These are phyloP conservation scores for Eulimnadia texana DNA, from an alignment of 1,140 invertebrate species.

Conservation along the genomic window DNA sequence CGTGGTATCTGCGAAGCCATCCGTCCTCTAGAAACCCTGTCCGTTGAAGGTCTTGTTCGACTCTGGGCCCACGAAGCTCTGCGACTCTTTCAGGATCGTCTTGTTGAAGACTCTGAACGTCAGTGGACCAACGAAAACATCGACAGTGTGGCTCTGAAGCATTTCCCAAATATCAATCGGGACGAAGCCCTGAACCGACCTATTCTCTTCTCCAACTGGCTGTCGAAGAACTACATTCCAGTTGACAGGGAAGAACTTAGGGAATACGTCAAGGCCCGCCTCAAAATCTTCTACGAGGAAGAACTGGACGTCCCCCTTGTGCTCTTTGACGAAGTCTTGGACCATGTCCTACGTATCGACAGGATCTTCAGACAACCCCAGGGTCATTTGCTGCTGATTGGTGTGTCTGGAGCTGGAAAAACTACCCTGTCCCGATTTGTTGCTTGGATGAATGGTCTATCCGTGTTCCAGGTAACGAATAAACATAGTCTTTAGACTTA, in stretches of 20 bases:
- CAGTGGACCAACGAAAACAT: conserved; percentile 98
- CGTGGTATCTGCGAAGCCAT: conserved; percentile 98
- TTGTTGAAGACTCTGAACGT: conserved; percentile 88
- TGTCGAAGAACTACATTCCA: conserved; percentile 95
- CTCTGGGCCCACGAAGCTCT: conserved; percentile 98
- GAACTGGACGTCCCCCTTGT: conserved; percentile 96
- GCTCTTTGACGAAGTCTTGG: conserved; percentile 95
- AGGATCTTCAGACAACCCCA: conserved; percentile 98
- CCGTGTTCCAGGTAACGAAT: conserved; percentile 73
- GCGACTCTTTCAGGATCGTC: conserved; percentile 78
- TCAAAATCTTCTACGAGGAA: conserved; percentile 99
- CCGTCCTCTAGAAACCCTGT: conserved; percentile 74
- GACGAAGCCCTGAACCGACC: conserved; percentile 75
- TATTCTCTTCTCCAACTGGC: conserved; percentile 96
- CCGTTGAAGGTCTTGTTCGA: conserved; percentile 85
- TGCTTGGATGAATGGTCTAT: conserved; percentile 98
- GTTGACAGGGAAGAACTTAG: conserved; percentile 87
- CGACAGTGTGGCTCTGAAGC: conserved; percentile 80
- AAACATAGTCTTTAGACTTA: not conserved
- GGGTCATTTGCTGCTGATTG: conserved; percentile 90
- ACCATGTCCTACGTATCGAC: conserved; percentile 96
- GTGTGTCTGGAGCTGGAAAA: conserved; percentile 95
- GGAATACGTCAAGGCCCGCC: conserved; percentile 89
- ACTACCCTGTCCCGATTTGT: conserved; percentile 97
- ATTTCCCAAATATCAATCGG: conserved; percentile 83